A percentile compares a stretch with the other conserved stretches of the same genome.
These are phyloP conservation scores for Drosophila sp. DNA, from an alignment of 1,140 invertebrate species.

Conservation along the genomic window DNA sequence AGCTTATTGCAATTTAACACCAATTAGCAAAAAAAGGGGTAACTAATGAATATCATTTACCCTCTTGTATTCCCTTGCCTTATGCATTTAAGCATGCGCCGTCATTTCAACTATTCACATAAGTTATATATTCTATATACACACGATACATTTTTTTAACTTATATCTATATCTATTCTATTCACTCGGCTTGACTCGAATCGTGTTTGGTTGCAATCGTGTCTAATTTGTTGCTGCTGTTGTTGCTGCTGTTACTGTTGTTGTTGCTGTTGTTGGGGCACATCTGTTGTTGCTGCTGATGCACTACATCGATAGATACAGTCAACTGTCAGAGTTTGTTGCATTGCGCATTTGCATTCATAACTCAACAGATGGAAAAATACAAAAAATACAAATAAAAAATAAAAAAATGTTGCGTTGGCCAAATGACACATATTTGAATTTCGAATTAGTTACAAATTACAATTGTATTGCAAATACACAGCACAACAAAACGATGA, in stretches of 20 bases:
- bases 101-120: slow-evolving; percentile 45
- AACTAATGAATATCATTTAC: slow-evolving; percentile 65
- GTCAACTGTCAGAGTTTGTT: slow-evolving; percentile 41
- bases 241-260: slow-evolving; percentile 27
- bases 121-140: slow-evolving; percentile 36
- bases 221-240: slow-evolving; percentile 69
- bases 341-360: slow-evolving; percentile 78
- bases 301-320: slow-evolving; percentile 75
- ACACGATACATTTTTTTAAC: slow-evolving; percentile 12
- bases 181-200: slow-evolving; percentile 39
- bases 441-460: slow-evolving; percentile 64
- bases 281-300: slow-evolving; percentile 53
- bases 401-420: slow-evolving; percentile 67
- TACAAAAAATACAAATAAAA: no score
- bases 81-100: slow-evolving; percentile 38
- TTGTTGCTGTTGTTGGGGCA: background rate
- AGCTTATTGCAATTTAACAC: slow-evolving; percentile 64
- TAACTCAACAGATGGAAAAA: slow-evolving; percentile 69
- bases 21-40: slow-evolving; percentile 72
- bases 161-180: slow-evolving; percentile 40
- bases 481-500: slow-evolving; percentile 28
- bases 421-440: slow-evolving; percentile 77
- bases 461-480: slow-evolving; percentile 31
- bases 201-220: slow-evolving; percentile 76
- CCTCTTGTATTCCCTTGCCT: slow-evolving; percentile 15